A percentile compares a stretch with the other conserved stretches of the same genome.
Evolutionary conservation across 30 jellyfish, hydroid and myxozoan species (phyloP).

Genomic region (Nemopilema nomurai): DNA sequence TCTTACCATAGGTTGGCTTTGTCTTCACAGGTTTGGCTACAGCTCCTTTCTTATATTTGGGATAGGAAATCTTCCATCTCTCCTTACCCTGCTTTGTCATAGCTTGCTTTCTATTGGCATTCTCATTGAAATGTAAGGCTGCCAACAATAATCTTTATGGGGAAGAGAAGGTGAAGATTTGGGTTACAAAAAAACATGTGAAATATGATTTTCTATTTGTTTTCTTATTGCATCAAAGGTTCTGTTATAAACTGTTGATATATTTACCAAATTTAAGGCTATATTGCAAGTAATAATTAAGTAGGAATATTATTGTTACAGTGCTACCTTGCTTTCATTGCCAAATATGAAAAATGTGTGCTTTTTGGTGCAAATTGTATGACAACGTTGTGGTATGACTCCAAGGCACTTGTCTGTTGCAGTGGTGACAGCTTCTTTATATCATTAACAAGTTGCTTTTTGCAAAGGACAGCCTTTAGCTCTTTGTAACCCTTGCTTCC

Average conservation of each 20-base stretch:
- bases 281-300: not conserved
- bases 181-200: not conserved
- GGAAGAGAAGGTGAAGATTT: not conserved
- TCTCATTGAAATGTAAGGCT: constrained; percentile 27
- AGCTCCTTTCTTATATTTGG: constrained; percentile 22
- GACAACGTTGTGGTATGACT: constrained; percentile 37
- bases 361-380: constrained; percentile 35
- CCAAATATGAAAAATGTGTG: constrained; percentile 27
- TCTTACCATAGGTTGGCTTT: not conserved
- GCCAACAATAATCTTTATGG: constrained; percentile 19
- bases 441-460: constrained; percentile 26
- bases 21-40: not conserved
- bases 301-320: not conserved
- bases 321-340: constrained; percentile 46
- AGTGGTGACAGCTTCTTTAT: constrained; percentile 37
- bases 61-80: constrained; percentile 18
- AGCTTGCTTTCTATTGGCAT: not conserved
- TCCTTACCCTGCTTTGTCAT: constrained; percentile 13
- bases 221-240: not conserved
- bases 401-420: constrained; percentile 42
- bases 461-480: constrained; percentile 13
- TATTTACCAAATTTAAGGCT: not conserved
- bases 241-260: not conserved
- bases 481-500: constrained; percentile 51
- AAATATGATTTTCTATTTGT: not conserved